phyloP scores from a whole-genome alignment of 2,888 invertebrate genomes.

The Sabatieria punctata region DNA sequence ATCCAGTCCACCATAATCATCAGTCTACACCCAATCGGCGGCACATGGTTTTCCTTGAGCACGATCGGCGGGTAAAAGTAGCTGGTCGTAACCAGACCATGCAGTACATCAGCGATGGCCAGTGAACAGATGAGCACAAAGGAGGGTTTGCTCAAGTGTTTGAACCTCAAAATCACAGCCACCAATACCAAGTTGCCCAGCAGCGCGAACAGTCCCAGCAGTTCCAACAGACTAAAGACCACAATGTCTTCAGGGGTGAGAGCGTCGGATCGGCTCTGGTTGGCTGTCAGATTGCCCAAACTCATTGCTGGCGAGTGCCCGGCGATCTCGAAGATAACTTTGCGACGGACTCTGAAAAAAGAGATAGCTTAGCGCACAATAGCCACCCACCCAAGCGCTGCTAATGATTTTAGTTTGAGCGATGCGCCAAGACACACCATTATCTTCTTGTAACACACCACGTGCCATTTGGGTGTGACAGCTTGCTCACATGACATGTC shows the following conservation, averaged over 20 bases:
- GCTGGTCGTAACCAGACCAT: slow-evolving; percentile 7
- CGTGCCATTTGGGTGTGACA: no score
- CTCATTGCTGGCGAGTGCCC: no score
- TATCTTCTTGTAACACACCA: no score
- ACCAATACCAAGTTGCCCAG: slow-evolving; percentile 7
- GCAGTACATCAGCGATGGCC: slow-evolving; percentile 8
- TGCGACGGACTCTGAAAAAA: no score
- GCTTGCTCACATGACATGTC: no score
- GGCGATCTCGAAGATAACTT: no score
- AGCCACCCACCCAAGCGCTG: no score
- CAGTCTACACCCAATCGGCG: slow-evolving; percentile 5
- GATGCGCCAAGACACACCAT: no score
- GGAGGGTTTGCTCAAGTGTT: slow-evolving; percentile 5
- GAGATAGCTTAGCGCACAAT: no score
- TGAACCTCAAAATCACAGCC: slow-evolving; percentile 2
- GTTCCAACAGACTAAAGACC: slow-evolving; percentile 7
- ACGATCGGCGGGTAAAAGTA: slow-evolving; percentile 12
- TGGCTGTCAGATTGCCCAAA: no score
- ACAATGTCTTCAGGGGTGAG: slow-evolving; percentile 4
- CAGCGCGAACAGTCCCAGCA: slow-evolving; percentile 4
- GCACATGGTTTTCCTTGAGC: slow-evolving; percentile 2
- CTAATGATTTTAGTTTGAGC: no score
- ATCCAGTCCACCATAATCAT: slow-evolving; percentile 31
- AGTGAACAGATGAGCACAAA: slow-evolving; percentile 8
- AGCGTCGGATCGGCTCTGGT: no score